Evolutionary conservation across 30 jellyfish, hydroid and myxozoan genomes (phyloP), one percentile per base, ranked within the genome.

Genomic region (Aurelia sp.): DNA sequence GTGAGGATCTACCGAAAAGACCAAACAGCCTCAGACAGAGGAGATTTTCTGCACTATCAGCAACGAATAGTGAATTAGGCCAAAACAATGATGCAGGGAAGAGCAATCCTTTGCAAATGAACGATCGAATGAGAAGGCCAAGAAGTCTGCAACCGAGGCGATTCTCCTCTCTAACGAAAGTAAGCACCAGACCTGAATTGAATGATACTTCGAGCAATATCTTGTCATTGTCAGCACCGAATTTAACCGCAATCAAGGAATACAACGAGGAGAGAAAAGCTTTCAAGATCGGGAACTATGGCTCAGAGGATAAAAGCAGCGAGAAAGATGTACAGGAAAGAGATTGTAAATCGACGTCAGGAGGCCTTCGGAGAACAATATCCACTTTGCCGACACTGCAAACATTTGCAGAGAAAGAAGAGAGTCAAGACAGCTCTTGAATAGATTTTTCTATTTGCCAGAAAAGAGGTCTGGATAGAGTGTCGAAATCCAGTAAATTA

Each of bases 191-290:
- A 44, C 55, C 55, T 44, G 55, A 9, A 44, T 2, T 44, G 15
- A 8, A 44, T 9, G 55, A 44, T 44, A 44, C 6, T 5, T 4
- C 55, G 15, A 44, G 55, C 15, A 44, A 44, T 44, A 8, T 44
- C 3, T 59, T 70, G 63, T 70, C 81, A 70, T 8, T 16, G 7
- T 70, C 81, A 22, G 81, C 81, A 22, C 81, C 81, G 30, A 70
- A 70, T 70, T 11, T 70, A 30, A 22, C 61, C 38, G 64, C 33
- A 40, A 33, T 70, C 3, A 31, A 27, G 40, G 64, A 31, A 51
- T 70, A 70, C 57, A 70, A 70, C 57, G 48, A 16, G 11, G 63
- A 40, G 33, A 70, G 81, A 22, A 59, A 59, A 59, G 69, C 69
- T 5, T 8, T 7, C 33, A 8, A 59, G 33, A 12, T 4, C 13